A percentile compares a stretch with the other conserved stretches of the same genome.
These are phyloP conservation scores for Neotoma lepida DNA, from an alignment of 2,113 vertebrate species.

Conservation along the genomic window DNA sequence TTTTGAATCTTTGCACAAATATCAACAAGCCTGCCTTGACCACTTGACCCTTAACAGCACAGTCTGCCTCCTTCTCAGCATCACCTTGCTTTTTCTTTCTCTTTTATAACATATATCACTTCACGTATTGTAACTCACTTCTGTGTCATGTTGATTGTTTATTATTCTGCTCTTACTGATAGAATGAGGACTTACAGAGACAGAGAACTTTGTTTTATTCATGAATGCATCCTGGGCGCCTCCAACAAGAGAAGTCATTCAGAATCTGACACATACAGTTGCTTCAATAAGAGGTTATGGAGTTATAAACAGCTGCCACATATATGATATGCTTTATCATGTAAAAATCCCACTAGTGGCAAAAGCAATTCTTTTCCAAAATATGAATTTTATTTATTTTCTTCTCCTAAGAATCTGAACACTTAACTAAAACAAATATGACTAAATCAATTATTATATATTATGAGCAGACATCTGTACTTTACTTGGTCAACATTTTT, in stretches of 20 bases:
- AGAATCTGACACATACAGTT: not conserved
- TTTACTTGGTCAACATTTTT: not conserved
- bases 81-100: not conserved
- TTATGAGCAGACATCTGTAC: not conserved
- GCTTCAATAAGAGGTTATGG: not conserved
- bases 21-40: not conserved
- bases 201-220: not conserved
- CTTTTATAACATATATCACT: not conserved
- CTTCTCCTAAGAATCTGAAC: not conserved
- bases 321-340: constrained; percentile 26
- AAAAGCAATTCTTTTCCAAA: constrained; percentile 25
- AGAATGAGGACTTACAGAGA: not conserved
- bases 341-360: not conserved
- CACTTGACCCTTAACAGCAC: not conserved
- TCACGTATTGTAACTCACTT: not conserved
- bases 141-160: not conserved
- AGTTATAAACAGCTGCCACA: not conserved
- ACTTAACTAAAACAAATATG: constrained; percentile 35
- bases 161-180: not conserved
- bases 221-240: not conserved
- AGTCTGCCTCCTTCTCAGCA: not conserved
- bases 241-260: not conserved
- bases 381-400: constrained; percentile 1
- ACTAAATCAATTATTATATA: constrained; percentile 35
- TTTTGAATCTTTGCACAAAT: not conserved